These are phyloP conservation scores for Cyphomyrmex costatus DNA, from an alignment of 1,140 invertebrate species.

Conservation along the genomic window DNA sequence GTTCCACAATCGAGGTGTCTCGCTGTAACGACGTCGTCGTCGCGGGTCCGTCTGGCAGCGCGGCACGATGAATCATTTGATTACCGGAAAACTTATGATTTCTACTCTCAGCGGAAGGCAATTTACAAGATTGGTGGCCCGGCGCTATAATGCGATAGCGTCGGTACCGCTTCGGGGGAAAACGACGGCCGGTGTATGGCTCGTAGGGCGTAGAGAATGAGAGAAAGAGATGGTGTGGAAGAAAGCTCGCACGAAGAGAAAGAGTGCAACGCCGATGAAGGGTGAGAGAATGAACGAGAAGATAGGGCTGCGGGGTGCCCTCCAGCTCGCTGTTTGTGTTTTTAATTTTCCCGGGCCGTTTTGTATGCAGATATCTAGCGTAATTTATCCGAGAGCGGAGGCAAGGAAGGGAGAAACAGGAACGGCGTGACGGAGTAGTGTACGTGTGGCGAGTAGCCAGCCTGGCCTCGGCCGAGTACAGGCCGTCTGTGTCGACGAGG, in stretches of 20 bases:
- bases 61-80: constrained; percentile 77
- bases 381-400: constrained; percentile 76
- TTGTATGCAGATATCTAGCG: constrained; percentile 82
- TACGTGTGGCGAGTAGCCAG: constrained; percentile 78
- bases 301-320: constrained; percentile 22
- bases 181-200: constrained; percentile 47
- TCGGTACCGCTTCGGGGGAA: constrained; percentile 65
- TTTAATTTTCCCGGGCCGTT: constrained; percentile 81
- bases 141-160: constrained; percentile 76
- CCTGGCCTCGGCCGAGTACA: constrained; percentile 40
- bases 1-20: constrained; percentile 36
- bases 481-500: constrained; percentile 43
- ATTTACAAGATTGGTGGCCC: constrained; percentile 79
- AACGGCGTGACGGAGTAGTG: constrained; percentile 63
- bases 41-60: constrained; percentile 48
- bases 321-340: constrained; percentile 77
- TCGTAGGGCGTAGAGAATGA: neutral
- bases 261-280: constrained; percentile 24
- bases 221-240: neutral
- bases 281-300: constrained; percentile 3
- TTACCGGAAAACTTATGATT: constrained; percentile 78
- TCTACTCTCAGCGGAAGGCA: constrained; percentile 77
- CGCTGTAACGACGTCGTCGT: constrained; percentile 38
- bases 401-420: neutral
- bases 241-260: constrained; percentile 30